Evolutionary conservation across 2,888 invertebrate genomes (phyloP), one percentile per base, ranked within the genome.

Genomic region (Hecatera dysodea): DNA sequence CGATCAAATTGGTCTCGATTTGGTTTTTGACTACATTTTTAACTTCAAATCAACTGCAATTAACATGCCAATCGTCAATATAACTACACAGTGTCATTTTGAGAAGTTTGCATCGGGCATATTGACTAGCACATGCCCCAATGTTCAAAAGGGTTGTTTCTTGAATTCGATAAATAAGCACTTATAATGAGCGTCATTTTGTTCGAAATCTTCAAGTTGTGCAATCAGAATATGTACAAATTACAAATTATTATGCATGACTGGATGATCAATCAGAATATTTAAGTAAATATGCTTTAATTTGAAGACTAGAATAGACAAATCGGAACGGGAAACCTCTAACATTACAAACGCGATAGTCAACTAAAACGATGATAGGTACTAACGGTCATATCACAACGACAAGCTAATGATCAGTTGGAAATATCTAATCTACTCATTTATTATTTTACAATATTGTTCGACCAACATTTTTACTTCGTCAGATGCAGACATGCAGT

Each of bases 201-300:
- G 81, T 82, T 82, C 68, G 75, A 80, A 76, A 87, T 80, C 78
- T 82, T 83, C 77, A 86, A 88, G 93, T 93, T 93, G 93, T 93
- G 94, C 93, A 93, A 91, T 92, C 91, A 92, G 83, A 92, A 93
- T 89, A 89, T 93, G 91, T 94, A 93, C 91, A 93, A 88, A 88
- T 87, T 90, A 92, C 91, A 93, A 93, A 90, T 87, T 85, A 89
- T 87, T 89, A 86, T 89, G 87, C 87, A 86, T 88, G 83, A 86
- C 88, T 87, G 86, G 85, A 83, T 68, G 59, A 69, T 87, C 86
- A 88, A 82, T 84, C 82, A 85, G 82, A 87, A 88, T 80, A 83
- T 86, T 86, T 87, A 89, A 86, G 81, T 81, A 86, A 84, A 75
- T 75, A 85, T 81, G 83, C 88, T 86, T 89, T 91, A 89, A 89